A percentile compares a stretch with the other conserved stretches of the same genome.
Conservation (phyloP, 2,888 invertebrate species). For the Ennomos fuscantarius region DNA sequence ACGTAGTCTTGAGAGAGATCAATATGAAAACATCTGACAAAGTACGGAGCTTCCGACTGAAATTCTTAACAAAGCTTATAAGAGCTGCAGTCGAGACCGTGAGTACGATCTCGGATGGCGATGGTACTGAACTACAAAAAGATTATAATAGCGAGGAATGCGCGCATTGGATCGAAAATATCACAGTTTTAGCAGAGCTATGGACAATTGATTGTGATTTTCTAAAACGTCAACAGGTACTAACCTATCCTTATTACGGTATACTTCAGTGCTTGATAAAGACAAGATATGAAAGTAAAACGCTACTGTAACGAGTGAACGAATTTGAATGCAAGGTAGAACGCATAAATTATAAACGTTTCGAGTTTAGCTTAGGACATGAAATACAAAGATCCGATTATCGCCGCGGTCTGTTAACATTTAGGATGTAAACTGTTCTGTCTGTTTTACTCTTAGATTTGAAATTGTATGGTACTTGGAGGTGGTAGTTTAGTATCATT, state of each 20-base stretch:
- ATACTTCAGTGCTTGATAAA: too few relatives aligned
- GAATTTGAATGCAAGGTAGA: too few relatives aligned
- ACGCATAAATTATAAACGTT: too few relatives aligned
- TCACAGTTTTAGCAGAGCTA: constrained; percentile 88
- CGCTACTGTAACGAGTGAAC: too few relatives aligned
- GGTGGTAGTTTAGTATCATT: too few relatives aligned
- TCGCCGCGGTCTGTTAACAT: too few relatives aligned
- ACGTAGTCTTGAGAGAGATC: constrained; percentile 80
- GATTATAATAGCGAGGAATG: constrained; percentile 71
- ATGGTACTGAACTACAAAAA: constrained; percentile 66
- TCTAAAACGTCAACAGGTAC: constrained; percentile 92
- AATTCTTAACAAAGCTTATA: constrained; percentile 90
- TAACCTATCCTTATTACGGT: constrained; percentile 14
- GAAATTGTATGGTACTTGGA: too few relatives aligned
- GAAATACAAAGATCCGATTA: too few relatives aligned
- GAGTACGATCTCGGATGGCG: constrained; percentile 81
- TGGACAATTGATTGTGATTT: constrained; percentile 92
- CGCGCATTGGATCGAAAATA: constrained; percentile 89
- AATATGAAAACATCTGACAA: constrained; percentile 88
- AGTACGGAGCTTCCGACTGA: constrained; percentile 87
- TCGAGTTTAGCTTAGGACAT: too few relatives aligned
- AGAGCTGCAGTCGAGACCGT: constrained; percentile 90
- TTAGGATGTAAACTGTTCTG: too few relatives aligned
- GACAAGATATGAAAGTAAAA: too few relatives aligned
- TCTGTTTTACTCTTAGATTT: too few relatives aligned